Evolutionary conservation across 2,888 invertebrate genomes (phyloP), one percentile per base, ranked within the genome.

Genomic region (Formica aserva): DNA sequence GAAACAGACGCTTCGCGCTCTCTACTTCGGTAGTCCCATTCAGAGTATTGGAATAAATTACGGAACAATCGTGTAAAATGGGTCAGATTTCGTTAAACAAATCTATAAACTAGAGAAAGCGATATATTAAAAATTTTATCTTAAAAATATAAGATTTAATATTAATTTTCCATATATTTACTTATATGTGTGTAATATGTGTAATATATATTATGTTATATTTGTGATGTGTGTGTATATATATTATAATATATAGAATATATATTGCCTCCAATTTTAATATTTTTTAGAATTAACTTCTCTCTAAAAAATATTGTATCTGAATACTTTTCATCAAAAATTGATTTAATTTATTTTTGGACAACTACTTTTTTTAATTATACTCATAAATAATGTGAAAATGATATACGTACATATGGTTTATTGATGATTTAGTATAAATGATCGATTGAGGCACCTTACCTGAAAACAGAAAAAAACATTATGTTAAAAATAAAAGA

Each of bases 1-100:
- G 75, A 52, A 75, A 52, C 48, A 69, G 63, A 60, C 66, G 72
- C 26, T 80, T 60, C 60, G 76, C 78, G 77, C 48, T 66, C 62
- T 67, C 65, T 66, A 52, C 81, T 52, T 48, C 48, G 13, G 35
- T 22, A n/a, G 26, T 41, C 66, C 57, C 8, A 22, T 80, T 60
- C 32, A 35, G 18, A 13, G 18, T 62, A 71, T 71, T 26, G 45
- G 45, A 71, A 80, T 80, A 80, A 52, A 80, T 80, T 71, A 60
- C 9, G 18, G 45, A 71, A 45, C 45, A 80, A 71, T 71, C 60
- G 45, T 71, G 60, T 60, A 62, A 60, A 80, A 71, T 41, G 13
- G 60, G 22, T 22, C 45, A 60, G 45, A 45, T 18, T 29, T 11
- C 8, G 8, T 35, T 48, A 55, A 45, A 48, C 13, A 13, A 71